Evolutionary conservation across 2,113 vertebrate genomes (phyloP).

Genomic region (Origma solitaria): DNA sequence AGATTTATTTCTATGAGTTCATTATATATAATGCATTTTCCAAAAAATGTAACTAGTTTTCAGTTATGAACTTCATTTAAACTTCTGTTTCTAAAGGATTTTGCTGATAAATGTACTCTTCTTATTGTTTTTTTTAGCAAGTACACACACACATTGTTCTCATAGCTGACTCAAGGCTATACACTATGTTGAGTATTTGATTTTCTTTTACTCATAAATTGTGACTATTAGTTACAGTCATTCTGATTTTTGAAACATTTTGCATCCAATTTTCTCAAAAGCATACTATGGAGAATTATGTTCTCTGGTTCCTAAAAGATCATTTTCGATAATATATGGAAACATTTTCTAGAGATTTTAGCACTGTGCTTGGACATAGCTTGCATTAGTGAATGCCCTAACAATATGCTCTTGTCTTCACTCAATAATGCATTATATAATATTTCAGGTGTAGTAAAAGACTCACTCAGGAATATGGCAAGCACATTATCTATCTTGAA

Average conservation of each 20-base stretch:
- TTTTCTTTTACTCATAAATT: neutral
- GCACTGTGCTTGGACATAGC: neutral
- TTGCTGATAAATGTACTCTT: neutral
- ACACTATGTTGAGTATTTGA: neutral
- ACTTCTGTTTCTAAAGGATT: neutral
- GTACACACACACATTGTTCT: neutral
- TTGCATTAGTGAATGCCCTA: neutral
- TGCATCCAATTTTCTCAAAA: neutral
- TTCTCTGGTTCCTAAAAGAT: neutral
- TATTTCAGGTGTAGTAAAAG: neutral
- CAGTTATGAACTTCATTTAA: neutral
- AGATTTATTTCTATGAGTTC: neutral
- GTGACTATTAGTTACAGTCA: neutral
- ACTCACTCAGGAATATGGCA: neutral
- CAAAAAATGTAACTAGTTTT: neutral
- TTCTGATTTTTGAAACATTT: neutral
- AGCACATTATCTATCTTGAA: neutral
- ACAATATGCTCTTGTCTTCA: slow-evolving; percentile 2
- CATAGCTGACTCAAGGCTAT: neutral
- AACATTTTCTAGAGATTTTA: neutral
- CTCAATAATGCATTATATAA: neutral
- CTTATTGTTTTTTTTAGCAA: neutral
- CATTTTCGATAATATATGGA: neutral
- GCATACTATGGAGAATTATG: neutral
- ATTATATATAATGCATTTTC: neutral